Percentiles rank a stretch among this genome's conserved stretches.
phyloP scores from a whole-genome alignment of 2,888 invertebrate genomes.

The Euplagia quadripunctaria region DNA sequence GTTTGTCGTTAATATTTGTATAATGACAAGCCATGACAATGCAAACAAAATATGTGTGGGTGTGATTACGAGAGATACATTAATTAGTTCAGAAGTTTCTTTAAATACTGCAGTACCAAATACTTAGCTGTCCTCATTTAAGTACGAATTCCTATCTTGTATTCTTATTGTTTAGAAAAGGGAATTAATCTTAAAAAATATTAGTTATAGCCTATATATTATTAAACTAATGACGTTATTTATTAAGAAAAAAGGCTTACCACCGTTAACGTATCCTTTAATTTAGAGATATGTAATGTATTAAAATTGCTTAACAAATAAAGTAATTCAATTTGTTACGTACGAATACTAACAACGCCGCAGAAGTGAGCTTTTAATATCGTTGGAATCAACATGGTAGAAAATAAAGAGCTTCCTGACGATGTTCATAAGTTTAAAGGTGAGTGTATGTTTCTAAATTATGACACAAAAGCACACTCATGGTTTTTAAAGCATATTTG shows the following conservation, averaged over 20 bases:
- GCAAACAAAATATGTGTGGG: background rate
- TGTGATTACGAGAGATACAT: background rate
- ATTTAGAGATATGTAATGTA: too few relatives aligned
- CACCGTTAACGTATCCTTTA: too few relatives aligned
- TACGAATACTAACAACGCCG: background rate
- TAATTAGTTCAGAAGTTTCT: background rate
- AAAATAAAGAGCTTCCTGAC: background rate
- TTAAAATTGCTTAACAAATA: too few relatives aligned
- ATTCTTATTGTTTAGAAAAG: background rate
- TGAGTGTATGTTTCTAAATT: background rate
- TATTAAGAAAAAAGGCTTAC: background rate
- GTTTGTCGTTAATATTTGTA: conserved; percentile 3
- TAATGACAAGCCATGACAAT: conserved; percentile 1
- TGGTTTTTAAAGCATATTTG: background rate
- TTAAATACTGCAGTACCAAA: background rate
- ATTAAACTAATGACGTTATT: background rate
- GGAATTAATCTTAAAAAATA: background rate
- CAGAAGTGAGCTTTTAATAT: background rate
- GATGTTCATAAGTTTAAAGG: conserved; percentile 2
- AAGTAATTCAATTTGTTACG: background rate
- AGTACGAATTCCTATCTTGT: background rate
- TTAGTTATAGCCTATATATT: background rate
- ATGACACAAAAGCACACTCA: too few relatives aligned
- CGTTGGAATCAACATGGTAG: background rate
- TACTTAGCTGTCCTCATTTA: background rate